A percentile compares a stretch with the other conserved stretches of the same genome.
phyloP scores from a whole-genome alignment of 1,140 invertebrate genomes.

The Polypedilum pembai region DNA sequence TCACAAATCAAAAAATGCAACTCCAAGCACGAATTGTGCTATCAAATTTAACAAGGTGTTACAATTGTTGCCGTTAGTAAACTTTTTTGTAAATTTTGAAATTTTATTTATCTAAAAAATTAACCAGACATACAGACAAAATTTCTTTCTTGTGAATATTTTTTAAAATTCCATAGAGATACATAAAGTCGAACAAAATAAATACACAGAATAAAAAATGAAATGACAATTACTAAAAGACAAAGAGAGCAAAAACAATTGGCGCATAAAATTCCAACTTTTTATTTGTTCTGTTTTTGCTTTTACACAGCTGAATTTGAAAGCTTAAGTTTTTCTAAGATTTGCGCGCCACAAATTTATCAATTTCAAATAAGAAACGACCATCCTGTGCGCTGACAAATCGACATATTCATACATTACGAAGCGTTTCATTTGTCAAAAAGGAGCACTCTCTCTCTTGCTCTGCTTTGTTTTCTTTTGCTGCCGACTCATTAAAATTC shows the following conservation, averaged over 20 bases:
- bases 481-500: conserved; percentile 21
- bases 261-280: conserved; percentile 3
- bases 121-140: too few relatives aligned
- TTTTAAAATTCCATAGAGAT: conserved; percentile 2
- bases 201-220: not conserved
- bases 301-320: not conserved
- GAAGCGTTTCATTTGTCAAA: conserved; percentile 17
- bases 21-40: not conserved
- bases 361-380: not conserved
- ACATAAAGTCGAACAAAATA: not conserved
- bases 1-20: not conserved
- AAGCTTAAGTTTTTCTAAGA: too few relatives aligned
- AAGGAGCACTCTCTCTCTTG: not conserved
- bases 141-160: too few relatives aligned
- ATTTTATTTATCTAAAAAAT: too few relatives aligned
- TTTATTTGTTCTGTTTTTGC: not conserved
- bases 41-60: conserved; percentile 13
- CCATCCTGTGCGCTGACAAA: conserved; percentile 10
- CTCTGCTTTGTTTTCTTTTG: not conserved
- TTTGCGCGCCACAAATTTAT: too few relatives aligned
- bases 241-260: not conserved
- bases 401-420: conserved; percentile 4
- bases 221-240: conserved; percentile 13
- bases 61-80: not conserved
- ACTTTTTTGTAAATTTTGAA: not conserved